Evolutionary conservation across 2,113 vertebrate genomes (phyloP), one percentile per base, ranked within the genome.

Genomic region (Ailurus styani): DNA sequence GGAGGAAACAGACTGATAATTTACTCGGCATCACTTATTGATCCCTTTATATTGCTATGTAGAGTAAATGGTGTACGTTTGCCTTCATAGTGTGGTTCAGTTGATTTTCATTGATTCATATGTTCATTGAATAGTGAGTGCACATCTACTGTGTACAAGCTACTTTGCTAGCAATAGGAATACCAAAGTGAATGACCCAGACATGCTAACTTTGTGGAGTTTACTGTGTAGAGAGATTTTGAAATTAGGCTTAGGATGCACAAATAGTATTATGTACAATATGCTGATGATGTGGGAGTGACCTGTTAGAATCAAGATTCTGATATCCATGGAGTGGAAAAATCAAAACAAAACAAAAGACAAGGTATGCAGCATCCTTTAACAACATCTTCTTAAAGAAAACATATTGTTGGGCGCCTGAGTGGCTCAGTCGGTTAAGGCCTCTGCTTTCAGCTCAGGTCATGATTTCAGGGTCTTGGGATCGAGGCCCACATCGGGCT

Each of bases 21-120:
- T 83, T 90, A 73, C 42, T 70, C 18, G 6, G 25, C 10, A 84
- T 84, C 11, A 37, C 11, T 89, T 90, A 77, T 21, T n/a, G 25
- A 83, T 73, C 12, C 7, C 45, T 86, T 12, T 15, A 15, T 72
- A 27, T 77, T 34, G 77, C 40, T 31, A 11, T 20, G 0, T 23
- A 42, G 40, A 87, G 27, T 42, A 86, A 83, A 66, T 85, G 27
- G 25, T 77, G 12, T 70, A 25, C 6, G 34, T 85, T 96, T 55
- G 18, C 7, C 10, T 91, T 91, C 55, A 70, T 13, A 13, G 21
- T 42, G 7, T 84, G 42, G 81, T 62, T 95, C 29, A 52, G 2
- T 84, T 93, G 42, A 87, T 96, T 96, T 90, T 94, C 23, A 95
- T 70, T 94, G 85, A 88, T 83, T 73, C 3, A 37, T 55, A 45